phyloP scores from a whole-genome alignment of 2,888 invertebrate genomes.

The Hirtodrosophila trivittata region DNA sequence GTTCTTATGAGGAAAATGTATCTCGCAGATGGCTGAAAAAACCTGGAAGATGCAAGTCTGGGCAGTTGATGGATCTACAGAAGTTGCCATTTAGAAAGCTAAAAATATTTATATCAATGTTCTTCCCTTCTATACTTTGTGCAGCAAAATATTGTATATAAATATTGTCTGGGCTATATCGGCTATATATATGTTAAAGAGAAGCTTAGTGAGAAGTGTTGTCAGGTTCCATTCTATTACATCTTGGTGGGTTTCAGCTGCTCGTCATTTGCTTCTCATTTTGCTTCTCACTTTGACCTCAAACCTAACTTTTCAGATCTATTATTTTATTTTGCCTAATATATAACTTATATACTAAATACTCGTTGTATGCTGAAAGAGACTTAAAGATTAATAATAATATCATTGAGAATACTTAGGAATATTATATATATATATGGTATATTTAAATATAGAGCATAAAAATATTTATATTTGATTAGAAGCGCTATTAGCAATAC shows the following conservation, averaged over 20 bases:
- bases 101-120: constrained; percentile 16
- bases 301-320: not conserved
- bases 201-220: no score
- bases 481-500: constrained; percentile 82
- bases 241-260: no score
- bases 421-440: constrained; percentile 15
- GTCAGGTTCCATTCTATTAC: no score
- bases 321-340: not conserved
- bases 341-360: not conserved
- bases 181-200: no score
- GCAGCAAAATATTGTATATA: not conserved
- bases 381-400: constrained; percentile 49
- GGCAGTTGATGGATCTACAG: constrained; percentile 84
- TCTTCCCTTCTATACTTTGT: not conserved
- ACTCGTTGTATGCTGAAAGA: constrained; percentile 53
- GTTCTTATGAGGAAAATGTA: constrained; percentile 44
- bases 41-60: constrained; percentile 84
- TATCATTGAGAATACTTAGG: constrained; percentile 43
- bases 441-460: constrained; percentile 16
- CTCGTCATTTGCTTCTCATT: not conserved
- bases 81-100: constrained; percentile 46
- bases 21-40: constrained; percentile 70
- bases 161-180: not conserved
- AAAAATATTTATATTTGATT: constrained; percentile 11
- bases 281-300: not conserved